phyloP scores from a whole-genome alignment of 1,140 invertebrate species.

The Daktulosphaira vitifoliae region DNA sequence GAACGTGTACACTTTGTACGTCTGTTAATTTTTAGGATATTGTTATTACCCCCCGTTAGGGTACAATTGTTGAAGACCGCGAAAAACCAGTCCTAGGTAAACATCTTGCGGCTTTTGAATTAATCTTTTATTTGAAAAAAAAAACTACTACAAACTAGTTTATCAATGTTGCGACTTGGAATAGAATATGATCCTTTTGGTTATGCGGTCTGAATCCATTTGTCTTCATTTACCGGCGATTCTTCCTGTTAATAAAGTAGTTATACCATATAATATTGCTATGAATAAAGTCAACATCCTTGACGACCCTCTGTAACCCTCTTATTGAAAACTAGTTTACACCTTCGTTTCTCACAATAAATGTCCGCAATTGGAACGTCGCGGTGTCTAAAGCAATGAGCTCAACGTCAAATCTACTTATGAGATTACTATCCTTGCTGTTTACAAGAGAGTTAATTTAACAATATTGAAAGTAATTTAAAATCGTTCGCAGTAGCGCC shows the following conservation, averaged over 20 bases:
- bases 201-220: constrained; percentile 21
- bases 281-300: constrained; percentile 17
- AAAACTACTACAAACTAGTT: constrained; percentile 22
- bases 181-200: constrained; percentile 7
- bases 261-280: constrained; percentile 15
- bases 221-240: constrained; percentile 30
- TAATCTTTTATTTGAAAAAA: neutral
- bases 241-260: constrained; percentile 30
- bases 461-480: no score
- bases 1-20: no score
- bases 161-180: neutral
- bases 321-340: constrained; percentile 19
- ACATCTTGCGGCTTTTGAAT: constrained; percentile 10
- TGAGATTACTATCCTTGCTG: no score
- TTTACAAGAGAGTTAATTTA: no score
- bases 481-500: no score
- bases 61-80: neutral
- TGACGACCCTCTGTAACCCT: constrained; percentile 25
- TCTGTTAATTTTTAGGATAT: constrained; percentile 13
- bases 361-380: no score
- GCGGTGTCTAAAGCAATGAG: no score
- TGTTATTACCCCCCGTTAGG: constrained; percentile 21
- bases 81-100: constrained; percentile 16
- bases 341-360: neutral
- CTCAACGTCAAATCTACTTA: no score